Evolutionary conservation across 2,888 invertebrate genomes (phyloP), one percentile per base, ranked within the genome.

Genomic region (Caenorhabditis sulstoni): DNA sequence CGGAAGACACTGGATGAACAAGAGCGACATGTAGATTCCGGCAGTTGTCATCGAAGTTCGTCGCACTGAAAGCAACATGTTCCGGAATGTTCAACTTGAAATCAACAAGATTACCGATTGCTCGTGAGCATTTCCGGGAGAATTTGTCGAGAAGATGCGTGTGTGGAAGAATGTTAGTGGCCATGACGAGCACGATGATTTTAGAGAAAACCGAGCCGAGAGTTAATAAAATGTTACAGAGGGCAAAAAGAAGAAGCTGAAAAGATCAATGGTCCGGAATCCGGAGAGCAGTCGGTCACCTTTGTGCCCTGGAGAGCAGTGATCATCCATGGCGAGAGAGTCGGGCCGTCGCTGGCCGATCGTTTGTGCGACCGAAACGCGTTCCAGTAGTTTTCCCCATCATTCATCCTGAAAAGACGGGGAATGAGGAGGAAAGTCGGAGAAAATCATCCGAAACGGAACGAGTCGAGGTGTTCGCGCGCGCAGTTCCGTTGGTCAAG

Each of bases 201-300:
- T 87, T 88, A 8, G 88, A 87, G 62, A 87, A 73, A 12, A 86
- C 77, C 0, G 85, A 79, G 16, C 88, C 87, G n/a, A 83, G 44
- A 5, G 86, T 73, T 52, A 86, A 71, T 18, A 84, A 66, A 2
- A 83, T 50, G 61, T 86, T 85, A 20, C 82, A 77, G 44, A 84
- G 49, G 14, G 86, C 61, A 57, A 87, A 86, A 4, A 88, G 79
- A n/a, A 81, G 37, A 20, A 88, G 75, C 87, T 87, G 64, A 11
- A 87, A 82, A 49, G 16, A 16, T 22, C 0, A 22, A 49, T 23
- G 29, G 29, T 29, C 12, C 8, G 9, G 37, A 18, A 53, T 65
- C 47, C 44, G 47, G 16, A 50, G 22, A 11, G 22, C 41, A 7
- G 3, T 29, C n/a, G 18, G 9, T 9, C 7, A 85, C 85, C 78